Conservation (phyloP, 2,888 invertebrate genomes). For the Lochmaea capreae region DNA sequence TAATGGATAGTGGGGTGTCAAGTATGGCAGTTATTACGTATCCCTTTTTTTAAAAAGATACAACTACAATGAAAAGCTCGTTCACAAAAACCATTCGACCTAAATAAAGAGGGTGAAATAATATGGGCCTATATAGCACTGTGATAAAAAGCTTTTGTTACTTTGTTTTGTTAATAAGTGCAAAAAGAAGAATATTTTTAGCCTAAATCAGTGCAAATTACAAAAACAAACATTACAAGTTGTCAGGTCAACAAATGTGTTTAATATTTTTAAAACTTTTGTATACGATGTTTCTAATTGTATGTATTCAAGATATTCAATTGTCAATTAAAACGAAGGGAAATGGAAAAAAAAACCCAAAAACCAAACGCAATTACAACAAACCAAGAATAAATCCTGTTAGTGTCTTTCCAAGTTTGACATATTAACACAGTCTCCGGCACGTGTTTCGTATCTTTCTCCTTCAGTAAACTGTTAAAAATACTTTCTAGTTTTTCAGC, state of each 20-base stretch:
- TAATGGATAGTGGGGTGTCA: slow-evolving; percentile 53
- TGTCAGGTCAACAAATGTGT: too few relatives aligned
- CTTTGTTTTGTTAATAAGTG: too few relatives aligned
- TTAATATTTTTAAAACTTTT: too few relatives aligned
- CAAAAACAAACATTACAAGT: too few relatives aligned
- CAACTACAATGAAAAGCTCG: slow-evolving; percentile 33
- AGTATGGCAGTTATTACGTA: slow-evolving; percentile 44
- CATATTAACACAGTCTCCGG: slow-evolving; percentile 44
- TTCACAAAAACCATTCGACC: slow-evolving; percentile 4
- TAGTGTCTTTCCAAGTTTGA: slow-evolving; percentile 40
- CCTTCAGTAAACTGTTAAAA: background rate
- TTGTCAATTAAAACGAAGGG: slow-evolving; percentile 12
- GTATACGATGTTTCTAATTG: background rate
- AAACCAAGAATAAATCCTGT: slow-evolving; percentile 39
- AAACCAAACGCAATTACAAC: slow-evolving; percentile 29
- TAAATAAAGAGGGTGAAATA: background rate
- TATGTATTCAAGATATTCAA: background rate
- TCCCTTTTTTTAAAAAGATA: slow-evolving; percentile 23
- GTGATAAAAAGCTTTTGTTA: background rate
- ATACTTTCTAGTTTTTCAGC: background rate
- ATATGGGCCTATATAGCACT: background rate
- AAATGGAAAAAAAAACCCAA: slow-evolving; percentile 16
- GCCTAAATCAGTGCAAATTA: too few relatives aligned
- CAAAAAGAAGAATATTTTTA: background rate
- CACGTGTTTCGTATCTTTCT: slow-evolving; percentile 32